Evolutionary conservation across 2,888 invertebrate species (phyloP).

Genomic region (Drosophila algonquin): DNA sequence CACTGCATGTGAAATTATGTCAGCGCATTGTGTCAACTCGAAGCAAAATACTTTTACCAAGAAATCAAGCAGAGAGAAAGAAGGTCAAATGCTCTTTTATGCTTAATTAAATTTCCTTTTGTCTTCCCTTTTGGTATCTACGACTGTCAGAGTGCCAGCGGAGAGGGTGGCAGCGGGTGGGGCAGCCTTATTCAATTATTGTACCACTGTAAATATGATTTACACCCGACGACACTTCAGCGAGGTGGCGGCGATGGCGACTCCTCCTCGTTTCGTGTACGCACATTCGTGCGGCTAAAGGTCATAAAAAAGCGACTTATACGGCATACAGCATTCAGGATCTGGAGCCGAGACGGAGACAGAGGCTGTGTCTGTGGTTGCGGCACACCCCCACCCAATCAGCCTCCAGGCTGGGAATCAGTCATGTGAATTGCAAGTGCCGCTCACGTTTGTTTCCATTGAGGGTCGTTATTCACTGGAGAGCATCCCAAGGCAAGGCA

Average conservation of each 20-base stretch:
- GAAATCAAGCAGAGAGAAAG: constrained; percentile 5
- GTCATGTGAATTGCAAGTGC: constrained; percentile 40
- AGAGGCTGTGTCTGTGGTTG: not conserved
- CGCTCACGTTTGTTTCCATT: constrained; percentile 27
- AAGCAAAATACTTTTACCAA: not conserved
- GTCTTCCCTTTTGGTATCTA: constrained; percentile 11
- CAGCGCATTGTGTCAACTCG: not conserved
- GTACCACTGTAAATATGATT: constrained; percentile 80
- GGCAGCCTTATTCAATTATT: constrained; percentile 74
- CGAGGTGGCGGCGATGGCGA: constrained; percentile 8
- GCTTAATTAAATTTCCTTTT: constrained; percentile 65
- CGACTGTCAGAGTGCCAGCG: not conserved
- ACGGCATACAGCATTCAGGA: constrained; percentile 17
- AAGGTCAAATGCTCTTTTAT: constrained; percentile 55
- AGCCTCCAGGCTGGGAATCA: constrained; percentile 29
- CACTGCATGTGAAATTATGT: not conserved
- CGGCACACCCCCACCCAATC: not conserved
- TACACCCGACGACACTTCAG: constrained; percentile 57
- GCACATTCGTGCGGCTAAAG: constrained; percentile 64
- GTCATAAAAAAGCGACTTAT: constrained; percentile 73
- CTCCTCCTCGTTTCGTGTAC: constrained; percentile 58
- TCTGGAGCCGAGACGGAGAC: not conserved
- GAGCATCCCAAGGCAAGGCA: not conserved
- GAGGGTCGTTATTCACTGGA: constrained; percentile 34
- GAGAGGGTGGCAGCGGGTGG: constrained; percentile 10